Conservation (phyloP, 2,888 invertebrate genomes). For the Drosophila putrida region DNA sequence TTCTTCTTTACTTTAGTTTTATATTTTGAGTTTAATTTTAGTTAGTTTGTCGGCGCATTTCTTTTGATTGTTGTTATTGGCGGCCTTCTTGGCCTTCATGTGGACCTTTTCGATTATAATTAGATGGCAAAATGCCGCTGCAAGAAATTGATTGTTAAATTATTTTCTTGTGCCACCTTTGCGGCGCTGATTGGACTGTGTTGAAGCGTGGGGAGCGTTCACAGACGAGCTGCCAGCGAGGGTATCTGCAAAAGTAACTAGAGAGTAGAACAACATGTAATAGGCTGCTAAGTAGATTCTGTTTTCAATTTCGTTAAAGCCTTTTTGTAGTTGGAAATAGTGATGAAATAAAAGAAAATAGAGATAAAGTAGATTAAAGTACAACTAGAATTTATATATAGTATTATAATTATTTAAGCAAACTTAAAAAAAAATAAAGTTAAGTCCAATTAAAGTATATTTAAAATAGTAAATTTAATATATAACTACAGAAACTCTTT, state of each 20-base stretch:
- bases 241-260: background rate
- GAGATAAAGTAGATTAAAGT: too few relatives aligned
- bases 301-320: background rate
- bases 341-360: too few relatives aligned
- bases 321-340: background rate
- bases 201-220: slow-evolving; percentile 14
- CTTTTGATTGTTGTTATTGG: slow-evolving; percentile 47
- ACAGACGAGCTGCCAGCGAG: slow-evolving; percentile 8
- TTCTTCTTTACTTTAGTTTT: slow-evolving; percentile 23
- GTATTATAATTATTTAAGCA: background rate
- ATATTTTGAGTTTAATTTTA: slow-evolving; percentile 27
- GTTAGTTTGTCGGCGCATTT: slow-evolving; percentile 59
- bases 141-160: slow-evolving; percentile 79
- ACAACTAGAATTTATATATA: too few relatives aligned
- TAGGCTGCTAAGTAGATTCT: background rate
- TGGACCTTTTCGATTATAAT: slow-evolving; percentile 65
- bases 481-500: too few relatives aligned
- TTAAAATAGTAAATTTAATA: too few relatives aligned
- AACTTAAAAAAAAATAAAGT: background rate
- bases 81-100: background rate
- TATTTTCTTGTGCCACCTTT: slow-evolving; percentile 74
- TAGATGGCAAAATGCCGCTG: slow-evolving; percentile 81
- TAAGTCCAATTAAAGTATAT: background rate
- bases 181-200: slow-evolving; percentile 65
- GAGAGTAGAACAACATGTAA: background rate